Evolutionary conservation across 92 coral and sea anemone species (phyloP).

Genomic region (Phenganax subtilis): DNA sequence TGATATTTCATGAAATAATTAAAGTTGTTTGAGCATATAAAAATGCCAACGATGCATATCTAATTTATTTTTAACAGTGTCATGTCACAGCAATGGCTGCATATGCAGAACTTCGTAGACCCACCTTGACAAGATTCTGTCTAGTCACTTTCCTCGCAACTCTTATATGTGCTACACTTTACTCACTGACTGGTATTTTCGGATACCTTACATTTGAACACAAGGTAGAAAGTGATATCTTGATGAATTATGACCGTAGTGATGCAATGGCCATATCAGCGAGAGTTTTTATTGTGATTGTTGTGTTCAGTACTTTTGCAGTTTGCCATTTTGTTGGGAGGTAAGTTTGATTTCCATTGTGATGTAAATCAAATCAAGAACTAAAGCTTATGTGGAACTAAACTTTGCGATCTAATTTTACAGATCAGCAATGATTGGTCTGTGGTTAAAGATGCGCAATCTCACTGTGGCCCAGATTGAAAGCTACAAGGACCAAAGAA

Average conservation of each 20-base stretch:
- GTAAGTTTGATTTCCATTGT: constrained; percentile 32
- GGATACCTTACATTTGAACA: constrained; percentile 76
- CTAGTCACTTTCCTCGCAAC: constrained; percentile 73
- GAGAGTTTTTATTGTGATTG: constrained; percentile 59
- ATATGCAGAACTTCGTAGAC: constrained; percentile 75
- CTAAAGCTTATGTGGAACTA: not conserved
- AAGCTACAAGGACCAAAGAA: constrained; percentile 48
- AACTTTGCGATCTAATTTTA: constrained; percentile 7
- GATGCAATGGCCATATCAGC: constrained; percentile 67
- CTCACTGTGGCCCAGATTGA: constrained; percentile 69
- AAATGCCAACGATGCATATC: not conserved
- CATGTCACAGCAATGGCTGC: constrained; percentile 88
- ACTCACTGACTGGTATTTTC: constrained; percentile 71
- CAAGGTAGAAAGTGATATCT: constrained; percentile 61
- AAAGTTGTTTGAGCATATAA: not conserved
- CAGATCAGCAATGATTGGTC: constrained; percentile 79
- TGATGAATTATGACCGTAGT: constrained; percentile 56
- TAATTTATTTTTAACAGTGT: constrained; percentile 46
- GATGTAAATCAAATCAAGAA: too few relatives aligned
- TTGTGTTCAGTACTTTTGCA: constrained; percentile 75
- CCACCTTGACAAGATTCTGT: constrained; percentile 72
- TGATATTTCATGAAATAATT: not conserved
- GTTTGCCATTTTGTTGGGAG: constrained; percentile 81
- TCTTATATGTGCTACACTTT: constrained; percentile 63
- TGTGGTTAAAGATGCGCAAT: constrained; percentile 63